Base-by-base conservation (phyloP, 2,888 invertebrate species). In the Nomada ruficornis region DNA sequence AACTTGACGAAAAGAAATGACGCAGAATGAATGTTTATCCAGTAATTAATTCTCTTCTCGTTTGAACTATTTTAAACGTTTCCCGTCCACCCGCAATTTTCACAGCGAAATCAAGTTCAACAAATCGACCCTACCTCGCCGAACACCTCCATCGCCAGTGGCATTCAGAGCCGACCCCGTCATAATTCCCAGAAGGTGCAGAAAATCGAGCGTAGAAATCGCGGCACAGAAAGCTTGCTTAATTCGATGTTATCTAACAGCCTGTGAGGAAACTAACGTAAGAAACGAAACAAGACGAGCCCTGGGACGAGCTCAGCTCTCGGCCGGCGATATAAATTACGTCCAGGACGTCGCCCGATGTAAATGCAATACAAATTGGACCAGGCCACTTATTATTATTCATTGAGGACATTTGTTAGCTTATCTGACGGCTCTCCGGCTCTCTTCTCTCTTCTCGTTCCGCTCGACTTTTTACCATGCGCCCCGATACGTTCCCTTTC, bases 321-420 rank as follows among this genome's bases (percentile, higher is more conserved):
- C 67, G 36, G 78, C 79, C 74, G 74, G 83, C 75, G 82, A 87
- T 89, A 91, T 91, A 91, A 90, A 91, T 91, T 89, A 91, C 87
- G 86, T 68, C 77, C 78, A 71, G 84, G 86, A 89, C 84, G 89
- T 90, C 86, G 86, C 77, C 84, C 86, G 87, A 91, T 92, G 90
- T 90, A 91, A 92, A 91, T 89, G 89, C 89, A 91, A 90, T 91
- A 91, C 91, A 91, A 91, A 92, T 92, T 92, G 91, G 89, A 89
- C 89, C 85, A 80, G 77, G 84, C 78, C 84, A 90, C 91, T 90
- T 92, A 91, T 91, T 91, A 91, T 91, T 92, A 92, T 92, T 92
- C 91, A 92, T 91, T 92, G 91, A 86, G 84, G 89, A 90, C 90
- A 92, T 92, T 92, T 92, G 91, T 92, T 91, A 92, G 90, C 90